Percentiles rank a stretch among this genome's conserved stretches.
These are phyloP conservation scores for Galerucella calmariensis DNA, from an alignment of 2,888 invertebrate species.

Conservation along the genomic window DNA sequence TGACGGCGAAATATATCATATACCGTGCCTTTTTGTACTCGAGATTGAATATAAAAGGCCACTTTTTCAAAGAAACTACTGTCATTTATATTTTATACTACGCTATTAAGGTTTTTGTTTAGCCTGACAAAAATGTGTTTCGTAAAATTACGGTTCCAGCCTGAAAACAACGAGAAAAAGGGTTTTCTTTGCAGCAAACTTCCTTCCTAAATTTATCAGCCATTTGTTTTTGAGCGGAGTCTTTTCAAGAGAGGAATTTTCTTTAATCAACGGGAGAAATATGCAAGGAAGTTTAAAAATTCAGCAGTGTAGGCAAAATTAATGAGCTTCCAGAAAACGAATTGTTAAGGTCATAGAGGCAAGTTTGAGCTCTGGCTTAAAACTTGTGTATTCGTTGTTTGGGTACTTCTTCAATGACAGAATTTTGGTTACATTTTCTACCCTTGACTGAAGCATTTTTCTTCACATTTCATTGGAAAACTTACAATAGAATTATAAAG, in stretches of 20 bases:
- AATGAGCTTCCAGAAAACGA: not conserved
- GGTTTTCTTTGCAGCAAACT: constrained; percentile 25
- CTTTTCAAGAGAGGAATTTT: constrained; percentile 21
- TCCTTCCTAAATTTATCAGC: constrained; percentile 30
- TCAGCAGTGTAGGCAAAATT: not conserved
- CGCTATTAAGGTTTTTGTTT: constrained; percentile 33
- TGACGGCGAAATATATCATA: constrained; percentile 39
- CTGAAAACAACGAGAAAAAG: constrained; percentile 25
- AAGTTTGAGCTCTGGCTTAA: not conserved
- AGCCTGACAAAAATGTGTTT: constrained; percentile 34
- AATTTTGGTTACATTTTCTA: not conserved
- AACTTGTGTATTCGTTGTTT: not conserved
- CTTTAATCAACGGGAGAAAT: constrained; percentile 17
- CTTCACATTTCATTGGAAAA: no score
- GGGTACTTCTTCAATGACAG: not conserved
- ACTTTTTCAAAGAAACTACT: constrained; percentile 35
- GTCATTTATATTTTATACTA: constrained; percentile 35
- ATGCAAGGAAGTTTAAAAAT: constrained; percentile 9
- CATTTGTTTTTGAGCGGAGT: constrained; percentile 23
- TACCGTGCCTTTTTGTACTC: constrained; percentile 40
- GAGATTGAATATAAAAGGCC: constrained; percentile 38
- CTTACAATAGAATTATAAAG: no score
- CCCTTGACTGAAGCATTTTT: no score
- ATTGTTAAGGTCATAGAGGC: not conserved
- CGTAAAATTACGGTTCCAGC: constrained; percentile 28